Evolutionary conservation across 2,888 invertebrate genomes (phyloP), one percentile per base, ranked within the genome.

Genomic region (Caenorhabditis parvicauda): DNA sequence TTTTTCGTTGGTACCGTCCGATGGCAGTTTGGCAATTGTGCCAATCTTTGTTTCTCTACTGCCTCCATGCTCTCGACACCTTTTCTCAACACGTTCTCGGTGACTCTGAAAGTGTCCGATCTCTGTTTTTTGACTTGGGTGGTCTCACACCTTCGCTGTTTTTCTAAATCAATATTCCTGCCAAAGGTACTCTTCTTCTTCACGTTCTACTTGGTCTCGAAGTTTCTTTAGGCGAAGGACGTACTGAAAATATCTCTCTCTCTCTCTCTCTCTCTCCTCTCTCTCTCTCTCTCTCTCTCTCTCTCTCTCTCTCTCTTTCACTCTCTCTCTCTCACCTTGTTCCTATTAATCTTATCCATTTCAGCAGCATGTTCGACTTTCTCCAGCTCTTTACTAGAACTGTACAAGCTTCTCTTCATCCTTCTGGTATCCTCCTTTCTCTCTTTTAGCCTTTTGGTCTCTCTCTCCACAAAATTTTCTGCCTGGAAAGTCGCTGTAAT

Each of bases 1-100:
- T 70, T 48, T 72, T 74, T 45, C 72, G 54, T 45, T 74, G 70
- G 39, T 71, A 64, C 45, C 74, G 27, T 22, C 74, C 74, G 19
- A 72, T 43, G 17, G 74, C 74, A 14, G 72, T 71, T 42, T 74
- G 70, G 32, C 64, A 66, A 54, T n/a, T 74, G 74, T 14, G 70
- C 72, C 43, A 74, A 45, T 42, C 74, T 46, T 44, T 74, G 70
- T 53, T 67, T 55, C 52, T 74, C 74, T n/a, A 74, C 70, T 6
- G 64, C 60, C 44, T 74, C 74, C 58, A 74, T 44, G 52, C 67
- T 69, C 44, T 66, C 67, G 7, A 72, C 72, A 17, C 72, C 74
- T 43, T 70, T 69, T 21, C 67, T 52, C 7, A 73, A 51, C 12
- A 71, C 67, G 47, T 63, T 65, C 51, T 71, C 68, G 0, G 66